Conservation (phyloP, 35 echinoderm and acorn worm genomes). For the Diadema setosum region DNA sequence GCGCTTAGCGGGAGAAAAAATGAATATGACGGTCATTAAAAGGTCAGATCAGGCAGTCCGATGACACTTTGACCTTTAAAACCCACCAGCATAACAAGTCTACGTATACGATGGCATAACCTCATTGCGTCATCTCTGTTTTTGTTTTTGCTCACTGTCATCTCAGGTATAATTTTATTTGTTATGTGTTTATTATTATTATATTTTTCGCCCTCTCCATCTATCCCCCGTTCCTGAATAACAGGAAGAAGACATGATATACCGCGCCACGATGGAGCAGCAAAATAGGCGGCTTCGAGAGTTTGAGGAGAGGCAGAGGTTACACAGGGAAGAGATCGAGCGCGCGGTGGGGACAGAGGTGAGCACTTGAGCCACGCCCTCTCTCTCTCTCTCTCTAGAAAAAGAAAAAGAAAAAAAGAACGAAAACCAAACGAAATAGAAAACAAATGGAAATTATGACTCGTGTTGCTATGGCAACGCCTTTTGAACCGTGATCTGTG, state of each 20-base stretch:
- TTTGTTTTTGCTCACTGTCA: neutral
- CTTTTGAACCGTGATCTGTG: too few relatives aligned
- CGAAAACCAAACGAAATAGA: too few relatives aligned
- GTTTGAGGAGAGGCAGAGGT: conserved; percentile 89
- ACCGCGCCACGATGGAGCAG: conserved; percentile 67
- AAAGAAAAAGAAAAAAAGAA: too few relatives aligned
- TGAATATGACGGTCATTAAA: too few relatives aligned
- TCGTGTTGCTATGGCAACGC: too few relatives aligned
- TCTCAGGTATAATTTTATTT: neutral
- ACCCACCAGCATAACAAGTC: neutral
- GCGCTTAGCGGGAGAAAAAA: too few relatives aligned
- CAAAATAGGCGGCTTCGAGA: conserved; percentile 79
- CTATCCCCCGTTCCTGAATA: too few relatives aligned
- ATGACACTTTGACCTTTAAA: neutral
- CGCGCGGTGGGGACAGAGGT: conserved; percentile 79
- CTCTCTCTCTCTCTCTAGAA: too few relatives aligned
- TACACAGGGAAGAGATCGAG: conserved; percentile 83
- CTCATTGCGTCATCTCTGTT: neutral
- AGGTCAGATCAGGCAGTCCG: too few relatives aligned
- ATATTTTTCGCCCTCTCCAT: neutral
- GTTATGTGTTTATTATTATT: neutral
- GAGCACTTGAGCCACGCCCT: conserved; percentile 24
- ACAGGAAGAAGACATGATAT: conserved; percentile 79
- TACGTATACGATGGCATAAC: neutral
- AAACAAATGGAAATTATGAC: too few relatives aligned